Conservation (phyloP, 2,113 vertebrate species). For the Lota lota region DNA sequence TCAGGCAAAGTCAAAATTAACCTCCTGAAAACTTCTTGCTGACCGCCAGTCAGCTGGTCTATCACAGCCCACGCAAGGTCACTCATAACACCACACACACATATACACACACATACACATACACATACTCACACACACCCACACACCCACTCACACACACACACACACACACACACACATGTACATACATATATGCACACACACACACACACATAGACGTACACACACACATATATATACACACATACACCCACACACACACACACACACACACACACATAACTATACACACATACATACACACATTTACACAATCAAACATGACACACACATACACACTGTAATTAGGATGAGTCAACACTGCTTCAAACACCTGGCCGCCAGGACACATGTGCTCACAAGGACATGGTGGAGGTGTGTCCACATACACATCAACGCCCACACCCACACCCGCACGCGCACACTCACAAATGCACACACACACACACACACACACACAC, state of each 20-base stretch:
- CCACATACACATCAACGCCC: background rate
- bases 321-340: background rate
- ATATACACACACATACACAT: background rate
- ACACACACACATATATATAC: background rate
- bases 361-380: no score
- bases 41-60: background rate
- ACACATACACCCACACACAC: slow-evolving; percentile 3
- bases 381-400: no score
- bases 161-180: background rate
- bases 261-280: slow-evolving; percentile 32
- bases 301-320: background rate
- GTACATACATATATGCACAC: slow-evolving; percentile 1
- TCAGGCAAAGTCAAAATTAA: background rate
- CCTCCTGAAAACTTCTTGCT: background rate
- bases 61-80: background rate
- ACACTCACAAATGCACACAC: background rate
- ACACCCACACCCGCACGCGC: background rate
- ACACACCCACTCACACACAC: background rate
- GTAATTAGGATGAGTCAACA: no score
- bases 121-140: background rate
- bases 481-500: background rate
- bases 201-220: background rate
- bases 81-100: background rate
- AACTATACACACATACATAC: slow-evolving; percentile 22
- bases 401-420: no score